Conservation (phyloP, 1,140 invertebrate genomes). For the Chrysopa pallens region DNA sequence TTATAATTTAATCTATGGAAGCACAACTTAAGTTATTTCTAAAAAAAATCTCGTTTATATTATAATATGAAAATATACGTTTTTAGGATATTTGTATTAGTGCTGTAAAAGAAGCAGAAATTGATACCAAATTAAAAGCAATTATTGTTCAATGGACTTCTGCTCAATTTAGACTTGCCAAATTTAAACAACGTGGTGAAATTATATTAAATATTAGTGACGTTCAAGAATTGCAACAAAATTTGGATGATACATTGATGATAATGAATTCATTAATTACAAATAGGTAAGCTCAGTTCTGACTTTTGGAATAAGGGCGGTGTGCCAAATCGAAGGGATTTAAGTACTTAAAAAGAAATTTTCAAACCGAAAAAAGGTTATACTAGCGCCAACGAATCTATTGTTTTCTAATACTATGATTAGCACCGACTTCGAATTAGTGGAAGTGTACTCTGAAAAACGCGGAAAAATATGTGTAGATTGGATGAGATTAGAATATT, state of each 20-base stretch:
- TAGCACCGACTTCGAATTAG: no score
- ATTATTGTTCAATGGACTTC: constrained; percentile 64
- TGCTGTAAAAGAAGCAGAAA: constrained; percentile 78
- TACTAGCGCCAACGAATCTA: no score
- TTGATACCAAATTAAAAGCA: constrained; percentile 74
- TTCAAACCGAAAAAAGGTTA: no score
- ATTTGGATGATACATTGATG: constrained; percentile 77
- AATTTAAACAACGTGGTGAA: constrained; percentile 75
- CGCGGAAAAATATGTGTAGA: no score
- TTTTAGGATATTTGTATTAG: constrained; percentile 72
- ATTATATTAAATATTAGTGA: constrained; percentile 60
- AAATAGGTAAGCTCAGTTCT: constrained; percentile 38
- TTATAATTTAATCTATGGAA: no score
- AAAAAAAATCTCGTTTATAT: no score
- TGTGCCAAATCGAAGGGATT: no score
- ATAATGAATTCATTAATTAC: constrained; percentile 66
- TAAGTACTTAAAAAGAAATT: no score
- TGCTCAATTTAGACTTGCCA: constrained; percentile 56
- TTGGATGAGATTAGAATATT: no score
- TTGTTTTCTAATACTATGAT: no score
- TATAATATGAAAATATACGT: background rate
- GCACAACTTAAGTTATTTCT: no score
- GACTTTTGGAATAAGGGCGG: background rate
- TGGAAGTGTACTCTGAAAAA: no score
- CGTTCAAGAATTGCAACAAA: constrained; percentile 58